Base-by-base conservation (phyloP, 2,888 invertebrate species). In the Hydrotaea cyrtoneurina region DNA sequence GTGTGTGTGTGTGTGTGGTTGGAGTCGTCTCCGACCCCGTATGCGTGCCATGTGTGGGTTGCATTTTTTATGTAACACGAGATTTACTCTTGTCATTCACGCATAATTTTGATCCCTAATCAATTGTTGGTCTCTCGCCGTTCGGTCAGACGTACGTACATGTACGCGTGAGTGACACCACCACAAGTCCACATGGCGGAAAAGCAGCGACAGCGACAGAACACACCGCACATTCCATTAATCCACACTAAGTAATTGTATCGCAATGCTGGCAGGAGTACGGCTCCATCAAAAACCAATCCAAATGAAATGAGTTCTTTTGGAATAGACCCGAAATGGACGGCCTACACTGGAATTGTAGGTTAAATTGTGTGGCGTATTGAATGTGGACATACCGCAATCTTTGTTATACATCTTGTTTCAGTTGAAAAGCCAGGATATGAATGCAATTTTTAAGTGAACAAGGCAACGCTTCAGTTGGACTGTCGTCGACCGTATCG, bases 61-160 rank as follows among this genome's bases (percentile, higher is more conserved):
- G 69, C 19, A 46, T 10, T 15, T n/a, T 69, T 23, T 55, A 62
- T 46, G 74, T 17, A 46, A 46, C n/a, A n/a, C 62, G 17, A 66
- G 53, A 83, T 83, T 80, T 83, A 83, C 83, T 77, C 5, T 23
- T 74, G 83, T 62, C 73, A 77, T 62, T 74, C 74, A 19, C 31
- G 73, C 69, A 80, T 83, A 77, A 71, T 64, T 78, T 80, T 36
- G 71, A 46, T 39, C 31, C 53, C 71, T 78, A 83, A 83, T 80
- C 83, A 80, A 83, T 64, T 69, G 80, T 17, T 43, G 17, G 64
- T 21, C 55, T 7, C 31, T 31, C 31, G 31, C 7, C 31, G 31
- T 7, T 31, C 31, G 31, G 31, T 31, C 31, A 4, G 31, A 31
- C 2, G 7, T 31, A 7, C 7, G 31, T 31, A 7, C 7, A 4